phyloP scores from a whole-genome alignment of 2,113 vertebrate genomes.

The Malurus cyaneus region DNA sequence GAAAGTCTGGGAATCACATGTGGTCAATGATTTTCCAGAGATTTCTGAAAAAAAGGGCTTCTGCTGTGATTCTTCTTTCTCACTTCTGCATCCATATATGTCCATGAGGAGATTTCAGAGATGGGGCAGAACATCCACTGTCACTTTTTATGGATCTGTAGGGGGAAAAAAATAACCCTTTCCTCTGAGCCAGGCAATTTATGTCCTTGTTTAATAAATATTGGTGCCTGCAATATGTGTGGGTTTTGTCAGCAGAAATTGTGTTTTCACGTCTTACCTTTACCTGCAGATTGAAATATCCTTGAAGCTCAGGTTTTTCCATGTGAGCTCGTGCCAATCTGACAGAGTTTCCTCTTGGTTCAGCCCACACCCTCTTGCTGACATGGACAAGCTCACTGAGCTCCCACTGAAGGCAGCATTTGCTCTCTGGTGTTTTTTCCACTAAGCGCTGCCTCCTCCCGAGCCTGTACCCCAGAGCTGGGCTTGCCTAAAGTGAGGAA shows the following conservation, averaged over 20 bases:
- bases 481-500: not conserved
- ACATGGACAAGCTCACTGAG: not conserved
- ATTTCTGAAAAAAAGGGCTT: not conserved
- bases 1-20: not conserved
- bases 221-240: not conserved
- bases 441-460: not conserved
- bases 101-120: not conserved
- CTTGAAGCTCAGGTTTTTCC: not conserved
- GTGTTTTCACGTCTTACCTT: not conserved
- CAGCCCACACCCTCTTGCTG: rapidly evolving
- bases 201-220: not conserved
- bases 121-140: not conserved
- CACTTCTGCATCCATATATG: not conserved
- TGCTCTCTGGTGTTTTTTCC: not conserved
- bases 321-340: not conserved
- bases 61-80: not conserved
- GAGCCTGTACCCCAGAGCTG: not conserved
- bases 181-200: not conserved
- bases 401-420: not conserved
- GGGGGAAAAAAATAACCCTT: rapidly evolving
- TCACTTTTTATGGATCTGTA: not conserved
- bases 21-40: not conserved
- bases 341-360: not conserved
- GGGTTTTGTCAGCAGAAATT: not conserved
- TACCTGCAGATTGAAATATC: not conserved